A percentile compares a stretch with the other conserved stretches of the same genome.
Evolutionary conservation across 2,797 vertebrate species (phyloP).

Genomic region (Acipenser ruthenus): DNA sequence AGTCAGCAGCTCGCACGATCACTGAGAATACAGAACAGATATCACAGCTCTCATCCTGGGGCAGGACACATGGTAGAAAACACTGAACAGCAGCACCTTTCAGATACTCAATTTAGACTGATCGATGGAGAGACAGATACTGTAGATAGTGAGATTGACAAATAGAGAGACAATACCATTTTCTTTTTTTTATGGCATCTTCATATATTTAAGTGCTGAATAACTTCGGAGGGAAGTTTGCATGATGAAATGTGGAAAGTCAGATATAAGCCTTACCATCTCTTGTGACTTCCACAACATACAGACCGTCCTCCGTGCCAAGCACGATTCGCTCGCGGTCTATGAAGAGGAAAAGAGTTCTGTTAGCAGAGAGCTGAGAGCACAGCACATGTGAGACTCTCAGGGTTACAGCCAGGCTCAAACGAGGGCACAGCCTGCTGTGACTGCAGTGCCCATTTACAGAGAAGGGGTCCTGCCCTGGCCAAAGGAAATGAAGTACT

Average conservation of each 20-base stretch:
- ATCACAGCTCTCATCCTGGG: neutral
- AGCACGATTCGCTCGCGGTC: constrained; percentile 85
- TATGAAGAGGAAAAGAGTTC: constrained; percentile 33
- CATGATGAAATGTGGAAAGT: too few species aligned
- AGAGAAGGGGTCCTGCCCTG: too few species aligned
- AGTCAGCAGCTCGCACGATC: constrained; percentile 87
- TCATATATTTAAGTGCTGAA: too few species aligned
- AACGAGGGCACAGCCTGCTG: constrained; percentile 6
- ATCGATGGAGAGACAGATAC: neutral
- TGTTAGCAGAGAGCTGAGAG: neutral
- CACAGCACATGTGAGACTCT: neutral
- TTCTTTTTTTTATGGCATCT: too few species aligned
- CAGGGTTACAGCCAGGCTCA: constrained; percentile 1
- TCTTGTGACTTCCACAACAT: constrained; percentile 87
- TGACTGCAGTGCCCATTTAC: too few species aligned
- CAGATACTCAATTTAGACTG: neutral
- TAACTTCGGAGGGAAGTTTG: too few species aligned
- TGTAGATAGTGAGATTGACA: neutral
- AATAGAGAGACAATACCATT: neutral
- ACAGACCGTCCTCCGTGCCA: constrained; percentile 89
- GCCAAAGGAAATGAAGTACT: too few species aligned
- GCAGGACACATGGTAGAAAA: constrained; percentile 1
- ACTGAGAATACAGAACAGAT: constrained; percentile 51
- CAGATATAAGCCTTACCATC: constrained; percentile 66
- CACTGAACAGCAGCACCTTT: neutral